Base-by-base conservation (phyloP, 2,113 vertebrate genomes). In the Steatornis caripensis region DNA sequence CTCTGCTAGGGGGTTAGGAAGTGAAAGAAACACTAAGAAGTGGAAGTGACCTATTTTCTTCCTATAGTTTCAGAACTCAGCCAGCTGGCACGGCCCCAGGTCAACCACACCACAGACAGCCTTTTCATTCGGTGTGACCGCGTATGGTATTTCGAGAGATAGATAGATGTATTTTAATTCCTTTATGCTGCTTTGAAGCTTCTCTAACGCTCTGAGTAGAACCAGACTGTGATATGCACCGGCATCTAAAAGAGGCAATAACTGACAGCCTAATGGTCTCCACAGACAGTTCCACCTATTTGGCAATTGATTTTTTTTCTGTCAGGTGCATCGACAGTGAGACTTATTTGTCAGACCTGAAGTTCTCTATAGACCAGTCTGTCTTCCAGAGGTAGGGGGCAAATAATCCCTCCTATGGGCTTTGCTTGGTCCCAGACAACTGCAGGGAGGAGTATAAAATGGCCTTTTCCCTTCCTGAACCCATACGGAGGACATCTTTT, bases 41-140 rank as follows among this genome's bases (percentile, higher is more conserved):
- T 68, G 60, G n/a, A 77, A 74, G 18, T 80, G 87, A 77, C 88
- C 72, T 93, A 57, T 95, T 97, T 96, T 87, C 61, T 90, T 84
- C 32, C 64, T 80, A 23, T 65, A 70, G 58, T 83, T 93, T 96
- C 79, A 91, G 89, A 95, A 79, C 60, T 89, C 75, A 64, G 41
- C 61, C 72, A 95, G 76, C 37, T 95, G 89, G n/a, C 69, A 53
- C 79, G 76, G 69, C 85, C 78, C 22, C 79, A 92, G 89, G 91
- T 91, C 92, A 96, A 37, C 36, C 84, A 81, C 62, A 85, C 87
- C 86, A 84, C 51, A 72, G 76, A 64, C 34, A 88, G 30, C 53
- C 41, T 66, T 93, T 91, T 93, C 66, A 80, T 83, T 92, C 9
- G 5, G 30, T 86, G 26, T 78, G 57, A 70, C n/a, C 46, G 20